Evolutionary conservation across 2,888 invertebrate genomes (phyloP).

Genomic region (Eupithecia inturbata): DNA sequence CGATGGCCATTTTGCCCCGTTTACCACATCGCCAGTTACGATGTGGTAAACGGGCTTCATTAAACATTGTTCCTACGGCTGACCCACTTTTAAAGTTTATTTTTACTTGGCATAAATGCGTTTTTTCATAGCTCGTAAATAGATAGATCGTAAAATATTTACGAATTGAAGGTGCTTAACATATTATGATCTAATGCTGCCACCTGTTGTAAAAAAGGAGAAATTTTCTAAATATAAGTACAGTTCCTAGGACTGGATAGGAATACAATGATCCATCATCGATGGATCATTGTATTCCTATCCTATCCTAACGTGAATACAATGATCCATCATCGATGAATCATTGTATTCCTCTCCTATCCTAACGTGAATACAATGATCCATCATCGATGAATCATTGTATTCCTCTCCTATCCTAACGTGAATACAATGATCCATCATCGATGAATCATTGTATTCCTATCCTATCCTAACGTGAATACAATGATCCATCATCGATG

Average conservation of each 20-base stretch:
- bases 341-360: no score
- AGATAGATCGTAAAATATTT: slow-evolving; percentile 53
- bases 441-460: no score
- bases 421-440: no score
- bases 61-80: slow-evolving; percentile 58
- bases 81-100: slow-evolving; percentile 64
- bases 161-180: slow-evolving; percentile 28
- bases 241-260: neutral
- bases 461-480: no score
- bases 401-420: no score
- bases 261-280: no score
- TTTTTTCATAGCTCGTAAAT: slow-evolving; percentile 50
- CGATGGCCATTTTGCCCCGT: slow-evolving; percentile 37
- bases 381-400: no score
- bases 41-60: slow-evolving; percentile 51
- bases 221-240: neutral
- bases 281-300: no score
- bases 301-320: no score
- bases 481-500: no score
- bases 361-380: no score
- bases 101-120: slow-evolving; percentile 49
- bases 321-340: no score
- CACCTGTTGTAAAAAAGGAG: slow-evolving; percentile 34
- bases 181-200: slow-evolving; percentile 30
- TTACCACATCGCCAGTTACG: slow-evolving; percentile 51